Base-by-base conservation (phyloP, 2,113 vertebrate genomes). In the Apteryx owenii region DNA sequence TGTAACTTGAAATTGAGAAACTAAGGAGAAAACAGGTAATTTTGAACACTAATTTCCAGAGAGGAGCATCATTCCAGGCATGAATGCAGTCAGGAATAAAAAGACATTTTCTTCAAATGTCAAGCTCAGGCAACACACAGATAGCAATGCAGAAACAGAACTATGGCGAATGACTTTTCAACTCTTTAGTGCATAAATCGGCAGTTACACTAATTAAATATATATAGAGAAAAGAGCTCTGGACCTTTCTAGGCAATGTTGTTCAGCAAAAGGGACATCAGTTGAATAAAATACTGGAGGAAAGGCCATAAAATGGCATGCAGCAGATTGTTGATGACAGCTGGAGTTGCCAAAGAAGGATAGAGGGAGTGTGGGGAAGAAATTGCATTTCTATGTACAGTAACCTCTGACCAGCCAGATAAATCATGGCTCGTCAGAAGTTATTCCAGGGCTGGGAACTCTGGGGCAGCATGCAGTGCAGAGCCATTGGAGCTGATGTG, bases 371-470 rank as follows among this genome's bases (percentile, higher is more conserved):
- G 44, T 77, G 71, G 89, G 83, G 94, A 96, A 97, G 96, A 97
- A 97, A 97, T 97, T 97, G 95, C 95, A 96, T 98, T 98, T 97
- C 93, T 95, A 85, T 96, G 87, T 96, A 93, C 89, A 85, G 92
- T 95, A 94, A 94, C 91, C 96, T 97, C 94, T 97, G 96, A 93
- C 90, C 91, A 92, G 85, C 46, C 50, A 88, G 95, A 97, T 98
- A 97, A 97, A 97, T 97, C 96, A 97, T 3, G 7, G 58, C 85
- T 61, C n/a, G 87, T 81, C 96, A 93, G 77, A 95, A 94, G 64
- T 87, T 90, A 73, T 85, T 94, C 79, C 58, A 73, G 79, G 73
- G 40, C 85, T 26, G 10, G 66, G 85, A 89, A 73, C 72, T 90
- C 60, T 21, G 82, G 85, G 89, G 79, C 84, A 92, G 50, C 29